Percentiles rank a stretch among this genome's conserved stretches.
These are phyloP conservation scores for Archips xylosteana DNA, from an alignment of 2,888 invertebrate genomes.

Conservation along the genomic window DNA sequence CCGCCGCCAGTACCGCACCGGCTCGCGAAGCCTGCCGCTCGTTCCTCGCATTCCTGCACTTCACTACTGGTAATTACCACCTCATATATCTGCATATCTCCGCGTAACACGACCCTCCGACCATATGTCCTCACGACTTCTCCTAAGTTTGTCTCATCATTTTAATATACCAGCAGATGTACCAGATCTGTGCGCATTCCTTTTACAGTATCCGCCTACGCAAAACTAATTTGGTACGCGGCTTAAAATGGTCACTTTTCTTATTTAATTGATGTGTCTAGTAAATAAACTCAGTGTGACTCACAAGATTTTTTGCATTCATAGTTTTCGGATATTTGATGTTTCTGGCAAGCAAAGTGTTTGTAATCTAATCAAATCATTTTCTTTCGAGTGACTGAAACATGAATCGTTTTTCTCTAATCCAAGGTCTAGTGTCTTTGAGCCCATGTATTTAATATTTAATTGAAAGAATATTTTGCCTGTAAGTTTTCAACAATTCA, in stretches of 20 bases:
- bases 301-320: background rate
- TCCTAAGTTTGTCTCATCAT: conserved; percentile 1
- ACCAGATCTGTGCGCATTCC: conserved; percentile 61
- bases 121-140: background rate
- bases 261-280: conserved; percentile 42
- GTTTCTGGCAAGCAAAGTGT: background rate
- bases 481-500: background rate
- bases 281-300: conserved; percentile 1
- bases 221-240: conserved; percentile 56
- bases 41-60: conserved; percentile 51
- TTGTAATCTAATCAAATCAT: background rate
- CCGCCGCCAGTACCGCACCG: conserved; percentile 74
- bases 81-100: conserved; percentile 45
- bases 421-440: background rate
- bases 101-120: conserved; percentile 1
- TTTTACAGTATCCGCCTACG: conserved; percentile 67
- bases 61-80: conserved; percentile 59
- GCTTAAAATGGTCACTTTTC: conserved; percentile 49
- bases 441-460: background rate
- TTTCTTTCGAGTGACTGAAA: background rate
- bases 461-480: background rate
- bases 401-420: background rate
- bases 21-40: conserved; percentile 52
- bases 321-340: background rate
- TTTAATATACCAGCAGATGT: conserved; percentile 44